phyloP scores from a whole-genome alignment of 2,888 invertebrate genomes.

The Leucophenga montana region DNA sequence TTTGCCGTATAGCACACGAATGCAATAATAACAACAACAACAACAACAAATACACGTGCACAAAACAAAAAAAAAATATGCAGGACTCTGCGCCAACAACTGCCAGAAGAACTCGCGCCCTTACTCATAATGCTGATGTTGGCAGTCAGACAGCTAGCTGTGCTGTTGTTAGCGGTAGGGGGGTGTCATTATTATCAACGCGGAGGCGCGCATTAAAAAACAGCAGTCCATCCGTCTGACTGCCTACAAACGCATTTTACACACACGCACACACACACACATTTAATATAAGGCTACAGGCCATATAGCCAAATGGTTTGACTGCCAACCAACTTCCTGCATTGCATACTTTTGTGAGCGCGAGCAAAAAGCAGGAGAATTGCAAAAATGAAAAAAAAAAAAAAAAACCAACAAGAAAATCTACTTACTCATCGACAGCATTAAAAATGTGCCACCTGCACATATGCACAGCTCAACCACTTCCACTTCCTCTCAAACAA shows the following conservation, averaged over 20 bases:
- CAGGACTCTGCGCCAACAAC: constrained; percentile 1
- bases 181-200: constrained; percentile 62
- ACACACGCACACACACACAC: constrained; percentile 24
- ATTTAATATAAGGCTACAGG: neutral
- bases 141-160: too few relatives aligned
- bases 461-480: constrained; percentile 53
- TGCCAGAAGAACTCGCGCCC: too few relatives aligned
- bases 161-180: too few relatives aligned
- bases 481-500: too few relatives aligned
- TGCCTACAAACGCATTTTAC: constrained; percentile 29
- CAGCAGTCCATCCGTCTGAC: constrained; percentile 33
- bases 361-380: constrained; percentile 40
- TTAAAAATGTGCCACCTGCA: constrained; percentile 35
- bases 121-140: too few relatives aligned
- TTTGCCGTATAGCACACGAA: constrained; percentile 48
- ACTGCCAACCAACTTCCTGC: constrained; percentile 3
- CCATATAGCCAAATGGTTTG: constrained; percentile 29
- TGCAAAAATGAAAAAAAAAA: constrained; percentile 37
- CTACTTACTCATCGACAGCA: constrained; percentile 61
- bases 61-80: constrained; percentile 1
- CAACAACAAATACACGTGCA: neutral
- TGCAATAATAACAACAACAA: constrained; percentile 30
- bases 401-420: constrained; percentile 57
- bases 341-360: constrained; percentile 1
- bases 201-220: constrained; percentile 46